Conservation (phyloP, 2,113 vertebrate species). For the Lasiurus borealis region DNA sequence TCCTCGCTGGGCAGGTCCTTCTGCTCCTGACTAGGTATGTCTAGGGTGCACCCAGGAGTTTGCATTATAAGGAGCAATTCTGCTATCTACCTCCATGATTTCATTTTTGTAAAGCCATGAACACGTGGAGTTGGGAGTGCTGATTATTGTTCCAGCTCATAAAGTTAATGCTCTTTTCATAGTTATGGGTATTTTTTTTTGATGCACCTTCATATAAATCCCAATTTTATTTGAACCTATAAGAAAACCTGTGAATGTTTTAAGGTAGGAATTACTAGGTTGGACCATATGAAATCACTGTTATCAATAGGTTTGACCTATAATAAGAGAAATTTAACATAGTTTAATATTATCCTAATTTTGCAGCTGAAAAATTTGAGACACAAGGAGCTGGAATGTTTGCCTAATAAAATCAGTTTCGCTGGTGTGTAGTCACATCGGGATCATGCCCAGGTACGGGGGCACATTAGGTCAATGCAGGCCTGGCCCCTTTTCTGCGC, state of each 20-base stretch:
- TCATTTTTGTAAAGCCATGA: background rate
- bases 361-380: constrained; percentile 18
- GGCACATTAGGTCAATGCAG: accelerated
- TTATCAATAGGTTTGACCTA: constrained; percentile 5
- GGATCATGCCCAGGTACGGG: accelerated
- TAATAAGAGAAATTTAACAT: background rate
- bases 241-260: background rate
- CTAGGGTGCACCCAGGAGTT: background rate
- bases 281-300: background rate
- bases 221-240: background rate
- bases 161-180: constrained; percentile 1
- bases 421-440: background rate
- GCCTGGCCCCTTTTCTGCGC: background rate
- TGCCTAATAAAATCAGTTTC: background rate
- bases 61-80: background rate
- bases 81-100: background rate
- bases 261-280: background rate
- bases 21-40: background rate
- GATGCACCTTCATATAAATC: background rate
- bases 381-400: background rate
- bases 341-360: background rate
- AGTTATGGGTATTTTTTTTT: background rate
- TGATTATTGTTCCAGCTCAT: background rate
- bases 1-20: background rate
- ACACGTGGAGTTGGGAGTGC: background rate